These are phyloP conservation scores for Ceratitis capitata DNA, from an alignment of 1,140 invertebrate species.

Conservation along the genomic window DNA sequence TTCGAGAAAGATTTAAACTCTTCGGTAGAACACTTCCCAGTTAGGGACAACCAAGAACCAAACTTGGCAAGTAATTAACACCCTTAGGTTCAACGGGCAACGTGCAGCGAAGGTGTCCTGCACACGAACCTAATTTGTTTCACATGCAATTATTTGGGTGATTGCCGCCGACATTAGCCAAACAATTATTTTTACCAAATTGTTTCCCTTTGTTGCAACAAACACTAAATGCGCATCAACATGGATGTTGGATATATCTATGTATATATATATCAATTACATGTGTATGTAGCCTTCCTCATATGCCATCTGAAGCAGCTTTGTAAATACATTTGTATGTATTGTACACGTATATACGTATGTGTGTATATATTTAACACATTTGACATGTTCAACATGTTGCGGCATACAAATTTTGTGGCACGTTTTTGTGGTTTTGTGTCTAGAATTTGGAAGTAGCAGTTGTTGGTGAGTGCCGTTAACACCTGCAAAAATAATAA, in stretches of 20 bases:
- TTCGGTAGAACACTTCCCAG: too few species aligned
- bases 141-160: background rate
- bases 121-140: background rate
- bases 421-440: background rate
- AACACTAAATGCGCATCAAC: background rate
- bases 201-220: background rate
- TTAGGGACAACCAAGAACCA: too few species aligned
- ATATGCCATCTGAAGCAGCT: background rate
- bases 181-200: slow-evolving; percentile 26
- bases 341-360: background rate
- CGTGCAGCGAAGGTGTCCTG: too few species aligned
- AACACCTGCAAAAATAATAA: slow-evolving; percentile 12
- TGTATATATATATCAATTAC: too few species aligned
- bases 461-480: background rate
- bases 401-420: slow-evolving; percentile 34
- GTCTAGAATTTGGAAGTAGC: slow-evolving; percentile 7
- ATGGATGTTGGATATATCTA: too few species aligned
- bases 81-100: too few species aligned
- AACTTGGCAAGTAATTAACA: too few species aligned
- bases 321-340: background rate
- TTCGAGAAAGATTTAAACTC: too few species aligned
- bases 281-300: background rate
- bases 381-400: slow-evolving; percentile 31
- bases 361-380: background rate
- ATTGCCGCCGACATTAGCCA: background rate